Evolutionary conservation across 2,113 vertebrate genomes (phyloP), one percentile per base, ranked within the genome.

Genomic region (Hippopotamus amphibius): DNA sequence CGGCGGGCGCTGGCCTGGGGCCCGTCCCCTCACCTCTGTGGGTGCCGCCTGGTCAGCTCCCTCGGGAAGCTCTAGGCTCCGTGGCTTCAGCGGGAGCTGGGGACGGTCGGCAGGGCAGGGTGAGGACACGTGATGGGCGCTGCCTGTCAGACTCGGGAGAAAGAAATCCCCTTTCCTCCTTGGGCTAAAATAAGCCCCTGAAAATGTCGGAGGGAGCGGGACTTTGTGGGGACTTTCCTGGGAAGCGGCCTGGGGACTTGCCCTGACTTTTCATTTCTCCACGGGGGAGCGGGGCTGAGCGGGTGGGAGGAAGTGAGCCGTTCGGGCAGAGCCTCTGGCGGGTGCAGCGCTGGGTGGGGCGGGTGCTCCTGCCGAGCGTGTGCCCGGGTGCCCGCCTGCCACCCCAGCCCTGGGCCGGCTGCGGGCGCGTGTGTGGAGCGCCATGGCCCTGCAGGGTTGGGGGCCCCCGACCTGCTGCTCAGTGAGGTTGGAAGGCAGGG

Each of bases 231-330:
- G 95, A 76, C 97, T 98, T 98, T 97, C 95, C 81, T 98, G 96
- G 98, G 98, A 98, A 97, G 97, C 66, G 30, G 95, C 97, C 91
- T 37, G 88, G 97, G 98, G 98, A 98, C 97, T 98, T 80, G 86
- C 97, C 92, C 89, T 55, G 82, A 69, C 65, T 94, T 95, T 66
- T 0, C 55, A 81, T 74, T 96, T 95, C 89, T 97, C 53, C 82
- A 57, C 37, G 3, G 96, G 81, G 88, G 79, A 96, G 8, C 63
- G 21, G 26, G 71, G 2, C 7, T 5, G 28, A 12, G 43, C 28
- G 21, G 0, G 19, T 21, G 72, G 92, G 91, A 97, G 96, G 97
- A 98, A 98, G 93, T 94, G 4, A 87, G 88, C 74, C 6, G 4
- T 3, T 41, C 79, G 71, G 3, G 13, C 21, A 50, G 94, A 97